A percentile compares a stretch with the other conserved stretches of the same genome.
Evolutionary conservation across 2,797 vertebrate species (phyloP).

Genomic region (Gymnothorax javanicus): DNA sequence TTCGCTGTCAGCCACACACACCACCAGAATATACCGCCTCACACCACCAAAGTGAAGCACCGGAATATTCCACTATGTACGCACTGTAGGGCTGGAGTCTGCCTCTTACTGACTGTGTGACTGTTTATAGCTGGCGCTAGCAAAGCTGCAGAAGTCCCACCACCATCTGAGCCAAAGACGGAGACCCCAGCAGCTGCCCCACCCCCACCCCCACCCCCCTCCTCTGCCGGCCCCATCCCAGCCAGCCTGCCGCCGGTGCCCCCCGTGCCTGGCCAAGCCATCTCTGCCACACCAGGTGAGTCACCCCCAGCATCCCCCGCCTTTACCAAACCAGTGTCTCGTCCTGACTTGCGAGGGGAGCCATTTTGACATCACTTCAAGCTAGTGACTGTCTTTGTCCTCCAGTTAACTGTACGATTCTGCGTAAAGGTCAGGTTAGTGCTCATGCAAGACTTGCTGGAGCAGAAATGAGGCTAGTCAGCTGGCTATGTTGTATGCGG

Average conservation of each 20-base stretch:
- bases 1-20: not conserved
- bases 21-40: not conserved
- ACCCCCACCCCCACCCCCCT: conserved; percentile 59
- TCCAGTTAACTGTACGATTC: no score
- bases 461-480: no score
- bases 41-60: not conserved
- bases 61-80: not conserved
- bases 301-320: conserved; percentile 36
- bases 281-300: conserved; percentile 90
- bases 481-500: no score
- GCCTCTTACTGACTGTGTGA: no score
- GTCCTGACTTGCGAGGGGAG: not conserved
- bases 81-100: not conserved
- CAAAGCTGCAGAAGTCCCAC: conserved; percentile 77
- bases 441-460: no score
- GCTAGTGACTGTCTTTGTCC: no score
- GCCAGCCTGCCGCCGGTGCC: conserved; percentile 92
- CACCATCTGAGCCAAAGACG: conserved; percentile 70
- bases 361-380: no score
- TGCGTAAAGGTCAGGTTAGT: no score
- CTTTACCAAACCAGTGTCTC: not conserved
- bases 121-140: conserved; percentile 77
- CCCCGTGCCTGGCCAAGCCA: conserved; percentile 85
- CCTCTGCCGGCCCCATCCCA: conserved; percentile 80
- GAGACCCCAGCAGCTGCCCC: conserved; percentile 68